Percentiles rank a stretch among this genome's conserved stretches.
phyloP scores from a whole-genome alignment of 2,888 invertebrate genomes.

The Polydesmus complanatus region DNA sequence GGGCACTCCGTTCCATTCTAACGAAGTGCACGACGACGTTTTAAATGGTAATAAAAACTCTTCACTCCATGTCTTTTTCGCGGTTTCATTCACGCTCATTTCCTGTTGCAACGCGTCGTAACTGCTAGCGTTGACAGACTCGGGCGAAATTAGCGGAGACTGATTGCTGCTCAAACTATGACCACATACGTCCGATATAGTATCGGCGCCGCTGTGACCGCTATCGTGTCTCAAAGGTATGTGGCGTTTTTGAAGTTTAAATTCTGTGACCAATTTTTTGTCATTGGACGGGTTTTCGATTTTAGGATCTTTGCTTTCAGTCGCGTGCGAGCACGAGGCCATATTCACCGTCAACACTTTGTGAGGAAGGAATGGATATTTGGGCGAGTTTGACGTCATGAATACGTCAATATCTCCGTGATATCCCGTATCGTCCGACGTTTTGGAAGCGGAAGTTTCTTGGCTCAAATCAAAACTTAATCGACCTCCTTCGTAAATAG shows the following conservation, averaged over 20 bases:
- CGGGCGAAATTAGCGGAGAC: slow-evolving; percentile 1
- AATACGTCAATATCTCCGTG: slow-evolving; percentile 12
- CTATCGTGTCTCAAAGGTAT: neutral
- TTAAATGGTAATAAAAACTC: neutral
- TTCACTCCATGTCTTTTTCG: neutral
- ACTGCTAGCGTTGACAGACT: neutral
- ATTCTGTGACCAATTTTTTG: too few relatives aligned
- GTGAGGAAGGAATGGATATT: neutral
- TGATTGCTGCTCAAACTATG: slow-evolving; percentile 6
- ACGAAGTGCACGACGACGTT: too few relatives aligned
- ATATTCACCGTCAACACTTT: neutral
- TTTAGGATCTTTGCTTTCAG: neutral
- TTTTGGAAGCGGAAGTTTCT: slow-evolving; percentile 10
- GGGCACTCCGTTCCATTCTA: neutral
- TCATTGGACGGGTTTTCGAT: too few relatives aligned
- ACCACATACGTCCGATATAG: neutral
- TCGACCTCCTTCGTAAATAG: slow-evolving; percentile 12
- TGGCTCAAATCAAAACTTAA: slow-evolving; percentile 13
- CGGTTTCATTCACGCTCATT: neutral
- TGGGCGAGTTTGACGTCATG: neutral
- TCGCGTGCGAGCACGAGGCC: neutral
- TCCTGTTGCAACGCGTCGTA: neutral
- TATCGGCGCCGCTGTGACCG: neutral
- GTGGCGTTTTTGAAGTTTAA: neutral
- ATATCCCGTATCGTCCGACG: slow-evolving; percentile 14